Evolutionary conservation across 2,113 vertebrate genomes (phyloP).

Genomic region (Camarhynchus parvulus): DNA sequence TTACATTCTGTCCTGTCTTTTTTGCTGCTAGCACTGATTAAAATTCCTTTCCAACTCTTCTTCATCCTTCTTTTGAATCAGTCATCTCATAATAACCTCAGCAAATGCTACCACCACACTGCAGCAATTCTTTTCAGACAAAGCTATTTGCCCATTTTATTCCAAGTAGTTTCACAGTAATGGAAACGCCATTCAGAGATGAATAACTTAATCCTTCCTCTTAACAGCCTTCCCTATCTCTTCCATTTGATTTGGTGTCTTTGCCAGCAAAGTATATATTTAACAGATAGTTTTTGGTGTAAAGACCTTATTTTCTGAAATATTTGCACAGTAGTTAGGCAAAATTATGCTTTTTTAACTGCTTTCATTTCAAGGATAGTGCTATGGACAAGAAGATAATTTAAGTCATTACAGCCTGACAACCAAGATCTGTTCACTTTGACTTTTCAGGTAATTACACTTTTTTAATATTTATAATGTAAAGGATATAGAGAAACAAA

Average conservation of each 20-base stretch:
- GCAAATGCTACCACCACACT: conserved; percentile 11
- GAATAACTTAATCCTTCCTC: conserved; percentile 48
- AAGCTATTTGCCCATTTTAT: conserved; percentile 44
- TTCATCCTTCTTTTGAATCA: conserved; percentile 8
- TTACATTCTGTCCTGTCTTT: neutral
- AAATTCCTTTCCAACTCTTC: conserved; percentile 33
- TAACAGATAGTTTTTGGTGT: neutral
- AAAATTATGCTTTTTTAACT: neutral
- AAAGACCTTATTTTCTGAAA: conserved; percentile 5
- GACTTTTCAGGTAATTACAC: neutral
- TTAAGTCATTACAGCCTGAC: neutral
- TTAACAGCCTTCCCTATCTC: neutral
- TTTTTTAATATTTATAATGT: neutral
- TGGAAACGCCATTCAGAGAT: conserved; percentile 48
- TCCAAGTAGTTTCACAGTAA: conserved; percentile 42
- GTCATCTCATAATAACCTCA: conserved; percentile 34
- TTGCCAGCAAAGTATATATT: neutral
- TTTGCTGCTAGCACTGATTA: neutral
- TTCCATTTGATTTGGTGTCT: conserved; percentile 13
- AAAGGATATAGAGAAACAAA: neutral
- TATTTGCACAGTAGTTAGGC: neutral
- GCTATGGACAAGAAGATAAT: neutral
- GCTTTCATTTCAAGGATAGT: neutral
- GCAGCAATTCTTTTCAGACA: conserved; percentile 17
- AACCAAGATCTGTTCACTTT: neutral